Base-by-base conservation (phyloP, 2,888 invertebrate species). In the Quadroppia sp. region DNA sequence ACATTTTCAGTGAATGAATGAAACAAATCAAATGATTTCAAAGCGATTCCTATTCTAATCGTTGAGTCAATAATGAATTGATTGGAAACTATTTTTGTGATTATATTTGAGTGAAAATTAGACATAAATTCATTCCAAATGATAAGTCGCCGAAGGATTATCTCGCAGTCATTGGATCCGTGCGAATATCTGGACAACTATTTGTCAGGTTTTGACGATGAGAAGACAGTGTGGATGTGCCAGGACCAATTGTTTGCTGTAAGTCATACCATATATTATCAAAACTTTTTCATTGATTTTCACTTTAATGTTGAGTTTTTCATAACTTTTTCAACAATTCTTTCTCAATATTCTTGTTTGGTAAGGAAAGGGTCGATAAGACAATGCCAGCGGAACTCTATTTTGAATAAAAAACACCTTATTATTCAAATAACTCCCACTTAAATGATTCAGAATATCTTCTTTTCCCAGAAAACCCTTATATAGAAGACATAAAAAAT, bases 391-490 rank as follows among this genome's bases (percentile, higher is more conserved):
- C 32, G n/a, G 28, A 9, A 59, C 59, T 32, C 17, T 28, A 59
- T 28, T 59, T 59, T 59, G 59, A 32, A 30, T 30, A 30, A 59
- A 17, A 30, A 59, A 28, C 17, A 32, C 17, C 28, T 13, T 32
- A 7, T 59, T 59, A 59, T 59, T 59, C 59, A 59, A 59, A 59
- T 59, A 2, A 59, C 59, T 59, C 59, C 59, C 30, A 59, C 59
- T 59, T 59, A 59, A 59, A 36, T 59, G 59, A 59, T 59, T 59
- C 59, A 59, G 59, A 59, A 59, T 56, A n/a, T 36, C 59, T 59
- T 59, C 59, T 59, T 59, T 59, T 9, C 3, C 6, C 17, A 9
- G 32, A n/a, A 45, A 11, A 25, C 53, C 59, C 59, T 17, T 59
- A 59, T 59, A 59, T 59, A 59, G 59, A 32, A 17, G 30, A 59